Base-by-base conservation (phyloP, 2,888 invertebrate species). In the Thelaira solivaga region DNA sequence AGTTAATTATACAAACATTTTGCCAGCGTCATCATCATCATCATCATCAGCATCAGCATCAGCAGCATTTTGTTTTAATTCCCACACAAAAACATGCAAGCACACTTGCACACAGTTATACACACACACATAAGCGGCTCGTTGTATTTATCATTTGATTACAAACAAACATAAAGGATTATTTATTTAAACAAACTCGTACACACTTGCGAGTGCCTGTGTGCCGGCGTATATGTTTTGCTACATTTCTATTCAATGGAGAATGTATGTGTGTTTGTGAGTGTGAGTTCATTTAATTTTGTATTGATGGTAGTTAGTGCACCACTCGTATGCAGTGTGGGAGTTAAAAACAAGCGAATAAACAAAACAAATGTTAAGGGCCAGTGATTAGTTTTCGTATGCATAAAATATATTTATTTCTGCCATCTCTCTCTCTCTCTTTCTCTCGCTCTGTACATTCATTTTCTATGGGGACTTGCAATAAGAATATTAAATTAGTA, bases 1-100 rank as follows among this genome's bases (percentile, higher is more conserved):
- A 74, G 64, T 78, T 73, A 78, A 78, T 73, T 78, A 78, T 36
- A 64, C 41, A 49, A 73, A 65, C 45, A 49, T 49, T 65, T 65
- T 43, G 41, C 57, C 24, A 49, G 31, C 64, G 36, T 26, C 62
- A 47, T 55, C 55, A 64, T 24, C 22, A 29, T 26, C 20, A 69
- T 18, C 47, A 39, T 2, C 36, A 13, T 13, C 36, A 13, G 5
- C 7, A 16, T 39, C 13, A 13, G n/a, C 36, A 39, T 13, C 36
- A 13, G 5, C 7, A 16, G n/a, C 13, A 13, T 39, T 13, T 13
- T 73, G 55, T 39, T 49, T 61, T 31, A 69, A 49, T 49, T 69
- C 69, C 45, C 69, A 49, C 31, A 69, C 41, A 53, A 7, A 11
- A 13, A 36, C 24, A 7, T 24, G 1, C 8, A 16, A n/a, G 24